Base-by-base conservation (phyloP, 2,113 vertebrate genomes). In the Xenopus laevis region DNA sequence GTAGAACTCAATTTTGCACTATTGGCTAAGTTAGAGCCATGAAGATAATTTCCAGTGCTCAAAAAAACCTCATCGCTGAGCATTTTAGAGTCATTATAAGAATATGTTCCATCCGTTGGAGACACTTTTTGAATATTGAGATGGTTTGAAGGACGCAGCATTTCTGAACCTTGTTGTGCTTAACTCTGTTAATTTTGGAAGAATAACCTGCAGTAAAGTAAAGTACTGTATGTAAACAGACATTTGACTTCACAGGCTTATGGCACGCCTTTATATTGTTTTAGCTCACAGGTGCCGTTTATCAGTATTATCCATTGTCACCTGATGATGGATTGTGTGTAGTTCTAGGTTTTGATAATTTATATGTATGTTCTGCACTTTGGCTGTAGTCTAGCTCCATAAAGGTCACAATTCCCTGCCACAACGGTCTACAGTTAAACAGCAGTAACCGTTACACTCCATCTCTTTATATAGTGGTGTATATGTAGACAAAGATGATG, bases 401-500 rank as follows among this genome's bases (percentile, higher is more conserved):
- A 10, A 27, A 9, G n/a, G 47, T 50, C 47, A 40, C 47, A 4
- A 50, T 50, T 13, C 47, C 6, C 11, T 13, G 15, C 13, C 23
- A 27, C 23, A 27, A 27, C 4, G 23, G 23, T 27, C 23, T 40
- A 40, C 12, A 33, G 20, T 30, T 50, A 62, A 16, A 50, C 47
- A 47, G 10, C 18, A 13, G 21, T 40, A 40, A 9, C 33, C 33
- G 1, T 5, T 9, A 40, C 40, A 68, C 17, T 66, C 13, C 4
- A 47, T 67, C 13, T 40, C 20, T 27, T 78, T 87, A 93, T 80
- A 94, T 87, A 0, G 92, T 89, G 61, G 92, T 94, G 82, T 94
- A 94, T 74, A 94, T 91, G 84, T 94, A 94, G 78, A 94, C 92
- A 40, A 93, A 91, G 81, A 94, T 92, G 80, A 94, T 88, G 80